Percentiles rank a stretch among this genome's conserved stretches.
Evolutionary conservation across 2,888 invertebrate genomes (phyloP).

Genomic region (Melinopterus prodromus): DNA sequence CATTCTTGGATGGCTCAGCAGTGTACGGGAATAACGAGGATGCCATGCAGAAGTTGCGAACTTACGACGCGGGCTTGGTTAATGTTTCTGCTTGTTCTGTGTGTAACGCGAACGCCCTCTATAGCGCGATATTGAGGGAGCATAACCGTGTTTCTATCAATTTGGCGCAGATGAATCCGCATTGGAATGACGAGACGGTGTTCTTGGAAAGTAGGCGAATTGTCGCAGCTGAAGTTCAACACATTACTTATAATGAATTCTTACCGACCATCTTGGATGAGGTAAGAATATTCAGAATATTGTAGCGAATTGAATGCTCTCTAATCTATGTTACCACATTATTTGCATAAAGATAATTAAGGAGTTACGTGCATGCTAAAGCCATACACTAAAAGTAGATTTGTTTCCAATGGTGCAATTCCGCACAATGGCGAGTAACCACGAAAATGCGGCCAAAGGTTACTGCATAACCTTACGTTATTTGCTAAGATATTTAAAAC

Average conservation of each 20-base stretch:
- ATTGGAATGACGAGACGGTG: conserved; percentile 81
- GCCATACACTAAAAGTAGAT: no score
- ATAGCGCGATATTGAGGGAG: conserved; percentile 76
- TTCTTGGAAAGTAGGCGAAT: conserved; percentile 80
- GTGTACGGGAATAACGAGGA: conserved; percentile 82
- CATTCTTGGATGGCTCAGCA: conserved; percentile 84
- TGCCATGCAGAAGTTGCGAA: conserved; percentile 73
- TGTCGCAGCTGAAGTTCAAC: conserved; percentile 81
- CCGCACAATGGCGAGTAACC: no score
- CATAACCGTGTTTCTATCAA: conserved; percentile 82
- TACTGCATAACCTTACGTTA: no score
- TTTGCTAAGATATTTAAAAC: no score
- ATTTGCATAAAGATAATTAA: no score
- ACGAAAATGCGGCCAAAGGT: no score
- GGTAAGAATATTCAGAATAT: conserved; percentile 61
- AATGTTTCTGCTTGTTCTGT: conserved; percentile 72
- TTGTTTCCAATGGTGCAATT: no score
- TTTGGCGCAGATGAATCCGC: conserved; percentile 74
- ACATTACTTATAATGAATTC: conserved; percentile 85
- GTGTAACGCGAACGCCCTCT: conserved; percentile 75
- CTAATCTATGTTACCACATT: not conserved
- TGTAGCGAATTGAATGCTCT: not conserved
- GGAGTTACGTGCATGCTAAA: no score
- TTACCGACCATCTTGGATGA: conserved; percentile 80
- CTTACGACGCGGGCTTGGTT: conserved; percentile 76